These are phyloP conservation scores for Lasioglossum calceatum DNA, from an alignment of 2,888 invertebrate genomes.

Conservation along the genomic window DNA sequence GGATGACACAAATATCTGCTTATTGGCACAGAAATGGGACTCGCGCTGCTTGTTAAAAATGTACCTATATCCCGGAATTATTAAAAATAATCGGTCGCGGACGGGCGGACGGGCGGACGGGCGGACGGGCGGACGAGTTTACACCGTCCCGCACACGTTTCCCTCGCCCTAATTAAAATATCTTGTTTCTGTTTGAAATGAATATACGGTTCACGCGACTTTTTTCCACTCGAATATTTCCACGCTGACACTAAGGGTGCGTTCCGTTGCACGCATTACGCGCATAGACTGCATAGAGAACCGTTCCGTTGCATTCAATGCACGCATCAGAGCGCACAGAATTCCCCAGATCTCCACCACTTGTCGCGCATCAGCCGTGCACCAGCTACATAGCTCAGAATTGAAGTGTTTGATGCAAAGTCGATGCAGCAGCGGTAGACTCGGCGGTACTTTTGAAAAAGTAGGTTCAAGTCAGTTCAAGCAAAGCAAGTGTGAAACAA, in stretches of 20 bases:
- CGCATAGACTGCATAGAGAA: too few species aligned
- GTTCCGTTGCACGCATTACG: too few species aligned
- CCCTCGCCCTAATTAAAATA: constrained; percentile 21
- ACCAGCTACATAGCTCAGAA: too few species aligned
- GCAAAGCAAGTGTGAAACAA: too few species aligned
- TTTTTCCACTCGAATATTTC: constrained; percentile 15
- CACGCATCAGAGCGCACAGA: too few species aligned
- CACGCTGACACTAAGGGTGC: not conserved
- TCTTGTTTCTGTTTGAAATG: not conserved
- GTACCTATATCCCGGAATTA: constrained; percentile 5
- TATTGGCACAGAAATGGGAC: not conserved
- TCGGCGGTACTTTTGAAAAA: too few species aligned
- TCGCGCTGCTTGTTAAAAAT: constrained; percentile 4
- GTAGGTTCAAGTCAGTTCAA: too few species aligned
- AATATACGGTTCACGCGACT: not conserved
- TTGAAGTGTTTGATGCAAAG: too few species aligned
- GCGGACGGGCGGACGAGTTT: not conserved
- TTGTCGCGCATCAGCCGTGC: too few species aligned
- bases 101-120: not conserved
- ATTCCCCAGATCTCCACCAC: too few species aligned
- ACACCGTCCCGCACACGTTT: not conserved
- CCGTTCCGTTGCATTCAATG: too few species aligned
- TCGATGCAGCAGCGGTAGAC: too few species aligned
- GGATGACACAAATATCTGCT: constrained; percentile 15
- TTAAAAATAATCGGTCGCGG: constrained; percentile 37